Evolutionary conservation across 2,797 vertebrate genomes (phyloP), one percentile per base, ranked within the genome.

Genomic region (Amazonetta brasiliensis): DNA sequence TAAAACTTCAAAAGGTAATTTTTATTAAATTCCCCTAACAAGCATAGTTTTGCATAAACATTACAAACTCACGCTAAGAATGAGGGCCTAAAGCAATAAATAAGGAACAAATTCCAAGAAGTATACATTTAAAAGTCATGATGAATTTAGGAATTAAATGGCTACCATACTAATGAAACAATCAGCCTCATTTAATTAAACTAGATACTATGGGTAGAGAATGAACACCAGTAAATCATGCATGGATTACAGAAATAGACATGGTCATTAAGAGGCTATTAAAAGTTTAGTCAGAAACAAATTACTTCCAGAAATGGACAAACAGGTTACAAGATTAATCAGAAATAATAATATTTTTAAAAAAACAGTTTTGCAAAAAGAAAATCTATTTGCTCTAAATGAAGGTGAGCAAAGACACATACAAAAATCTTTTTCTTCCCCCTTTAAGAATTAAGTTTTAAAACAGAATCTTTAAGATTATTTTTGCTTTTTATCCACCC

Each of bases 1-100:
- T 87, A 92, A 68, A 96, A 77, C 25, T 72, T 83, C 44, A 78
- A 78, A 89, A 89, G 75, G 52, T 78, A 77, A 90, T 82, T 84
- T 35, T 50, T 85, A 85, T 46, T 81, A 84, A 78, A 76, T 39
- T 63, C 90, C 62, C 64, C 66, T 26, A 82, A 46, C 48, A 60
- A 94, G 35, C 35, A 56, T 1, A 75, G 43, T n/a, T 94, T 80
- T 94, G 52, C 59, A 82, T 84, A 73, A 94, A 33, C 33, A 64
- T 41, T 59, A 76, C 28, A 82, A 64, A 76, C 39, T 54, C 35
- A 14, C 26, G 21, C n/a, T 18, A 26, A 63, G 18, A 91, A 76
- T 54, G 22, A 82, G 41, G 67, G 74, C 28, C 69, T 66, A 19
- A 87, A 92, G 60, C 74, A 92, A 81, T 52, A 88, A 89, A 26